These are phyloP conservation scores for Salarias fasciatus DNA, from an alignment of 2,797 vertebrate genomes.

Conservation along the genomic window DNA sequence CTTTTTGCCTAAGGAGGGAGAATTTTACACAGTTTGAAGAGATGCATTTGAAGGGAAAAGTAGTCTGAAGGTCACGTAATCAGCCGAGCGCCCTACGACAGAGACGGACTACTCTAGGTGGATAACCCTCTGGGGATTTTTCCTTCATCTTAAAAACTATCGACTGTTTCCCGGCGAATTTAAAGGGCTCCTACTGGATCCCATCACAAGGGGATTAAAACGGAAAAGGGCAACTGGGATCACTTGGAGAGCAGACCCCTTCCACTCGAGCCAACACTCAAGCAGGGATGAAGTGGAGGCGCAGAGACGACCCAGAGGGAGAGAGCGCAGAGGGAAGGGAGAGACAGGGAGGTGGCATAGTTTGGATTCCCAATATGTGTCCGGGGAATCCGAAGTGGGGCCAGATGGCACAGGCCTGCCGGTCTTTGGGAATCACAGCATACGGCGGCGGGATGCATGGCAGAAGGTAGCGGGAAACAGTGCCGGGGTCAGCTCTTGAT, in stretches of 20 bases:
- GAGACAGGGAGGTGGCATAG: conserved; percentile 76
- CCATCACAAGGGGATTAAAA: conserved; percentile 74
- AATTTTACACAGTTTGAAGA: conserved; percentile 11
- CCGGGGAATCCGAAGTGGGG: conserved; percentile 89
- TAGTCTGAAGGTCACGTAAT: conserved; percentile 42
- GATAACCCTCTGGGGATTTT: conserved; percentile 52
- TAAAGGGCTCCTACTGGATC: conserved; percentile 74
- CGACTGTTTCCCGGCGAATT: conserved; percentile 61
- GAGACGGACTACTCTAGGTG: conserved; percentile 33
- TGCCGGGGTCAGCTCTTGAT: conserved; percentile 84
- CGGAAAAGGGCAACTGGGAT: conserved; percentile 79
- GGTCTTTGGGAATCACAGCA: conserved; percentile 82
- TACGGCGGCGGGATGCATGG: conserved; percentile 74
- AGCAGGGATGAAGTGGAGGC: conserved; percentile 75
- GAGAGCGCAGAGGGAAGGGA: conserved; percentile 65
- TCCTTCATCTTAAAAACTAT: conserved; percentile 74
- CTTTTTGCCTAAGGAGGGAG: neutral
- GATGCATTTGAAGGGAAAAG: conserved; percentile 24
- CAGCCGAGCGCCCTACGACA: conserved; percentile 30
- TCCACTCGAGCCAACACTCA: conserved; percentile 75
- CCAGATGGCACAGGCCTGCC: conserved; percentile 87
- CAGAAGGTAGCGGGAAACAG: conserved; percentile 82
- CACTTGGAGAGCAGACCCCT: conserved; percentile 74
- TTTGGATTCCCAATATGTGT: conserved; percentile 87
- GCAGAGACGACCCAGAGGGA: conserved; percentile 80